Evolutionary conservation across 1,140 invertebrate species (phyloP), one percentile per base, ranked within the genome.

Genomic region (Cepaea nemoralis): DNA sequence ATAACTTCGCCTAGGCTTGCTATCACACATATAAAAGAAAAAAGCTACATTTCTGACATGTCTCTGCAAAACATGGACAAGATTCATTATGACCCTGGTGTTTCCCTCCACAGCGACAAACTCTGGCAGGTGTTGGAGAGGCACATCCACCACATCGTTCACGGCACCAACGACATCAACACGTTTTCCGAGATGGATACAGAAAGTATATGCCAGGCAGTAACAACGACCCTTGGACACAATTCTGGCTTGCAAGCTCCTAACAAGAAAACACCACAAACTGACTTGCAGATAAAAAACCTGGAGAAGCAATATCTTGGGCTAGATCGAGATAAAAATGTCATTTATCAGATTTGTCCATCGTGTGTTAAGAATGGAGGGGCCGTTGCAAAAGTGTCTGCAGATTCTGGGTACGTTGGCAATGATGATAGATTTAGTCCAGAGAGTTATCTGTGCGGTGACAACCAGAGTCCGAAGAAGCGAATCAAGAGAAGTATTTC

Each of bases 81-180:
- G 63, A 12, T 66, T 33, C 8, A 14, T 66, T 66, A 27, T 27
- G 31, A 12, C 12, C 63, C 31, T 16, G 6, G 3, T 70, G 39
- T 63, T 35, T 79, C 19, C n/a, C 50, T 39, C 77, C 76, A 31
- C 67, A 84, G 85, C 67, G 39, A 67, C 63, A 83, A 78, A 39
- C 40, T 85, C 19, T 86, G 85, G 85, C 83, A 84, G 48, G 70
- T 77, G 6, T 76, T 86, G 22, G 85, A 86, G 45, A 82, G 84
- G 35, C 81, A 84, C 16, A 75, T 85, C 8, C 85, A 85, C 77
- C 83, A 86, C 39, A 70, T 85, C 22, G 78, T 86, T 37, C 85
- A 86, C 55, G 73, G 78, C 5, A 71, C 73, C 50, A 82, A 83
- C 19, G 63, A 66, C 14, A 63, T 63, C 22, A 33, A 35, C 59